Evolutionary conservation across 2,888 invertebrate species (phyloP), one percentile per base, ranked within the genome.

Genomic region (Orthosia gothica): DNA sequence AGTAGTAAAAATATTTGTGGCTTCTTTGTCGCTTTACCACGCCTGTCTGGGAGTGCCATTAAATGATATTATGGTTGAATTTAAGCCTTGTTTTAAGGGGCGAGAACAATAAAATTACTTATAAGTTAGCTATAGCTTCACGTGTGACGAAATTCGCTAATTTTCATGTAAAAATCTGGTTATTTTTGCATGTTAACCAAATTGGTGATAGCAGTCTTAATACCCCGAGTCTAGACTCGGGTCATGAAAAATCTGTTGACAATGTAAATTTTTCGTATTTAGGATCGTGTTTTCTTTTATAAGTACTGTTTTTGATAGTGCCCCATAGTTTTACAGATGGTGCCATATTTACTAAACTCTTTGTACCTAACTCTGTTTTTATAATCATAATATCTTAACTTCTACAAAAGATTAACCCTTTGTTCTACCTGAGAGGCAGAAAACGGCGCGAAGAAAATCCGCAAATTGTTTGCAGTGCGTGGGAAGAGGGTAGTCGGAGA

Each of bases 331-430:
- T 63, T 67, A 75, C 18, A 26, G 13, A 26, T 32, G 55, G 79
- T 80, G 80, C 80, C 83, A 83, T 83, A 64, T 78, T 47, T 64
- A 23, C 26, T 49, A 40, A 16, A 15, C 15, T 47, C 45, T 66
- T 54, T 80, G 13, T 61, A 62, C 45, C 12, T 20, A 62, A 50
- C 9, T 20, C 15, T 49, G 65, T 75, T 61, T 73, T 50, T 47
- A 32, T 40, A 40, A 59, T 50, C 5, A 40, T 52, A 23, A 52
- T 16, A 20, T 23, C 58, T 62, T 63, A 15, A 16, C 5, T 26
- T 20, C 13, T 52, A 12, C n/a, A 52, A 70, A 18, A 65, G 55
- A 58, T 32, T 47, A 64, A 61, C 47, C 20, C 13, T 57, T 69
- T 65, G 47, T 57, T 61, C 12, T 74, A 67, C 16, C 18, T 63